Evolutionary conservation across 1,140 invertebrate genomes (phyloP), one percentile per base, ranked within the genome.

Genomic region (Argopecten irradians): DNA sequence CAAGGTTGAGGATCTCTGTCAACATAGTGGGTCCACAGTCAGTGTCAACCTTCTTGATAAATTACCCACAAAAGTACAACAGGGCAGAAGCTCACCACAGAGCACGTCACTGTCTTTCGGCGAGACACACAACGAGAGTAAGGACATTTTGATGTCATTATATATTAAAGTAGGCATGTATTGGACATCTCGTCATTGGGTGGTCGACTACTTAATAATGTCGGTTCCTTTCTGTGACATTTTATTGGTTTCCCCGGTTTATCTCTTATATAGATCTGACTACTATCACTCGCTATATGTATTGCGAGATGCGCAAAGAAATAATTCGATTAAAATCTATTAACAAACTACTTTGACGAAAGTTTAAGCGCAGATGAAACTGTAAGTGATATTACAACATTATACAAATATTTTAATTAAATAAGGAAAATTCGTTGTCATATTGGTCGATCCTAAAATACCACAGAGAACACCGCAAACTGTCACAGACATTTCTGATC

Each of bases 41-140:
- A 28, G 55, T 71, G 55, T 71, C 55, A 71, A 1, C 22, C n/a
- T 71, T 71, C 22, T 71, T 71, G 55, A 71, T 71, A 71, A 71
- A 71, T 71, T 71, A 71, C 55, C 55, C n/a, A 71, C 55, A 71
- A 71, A 71, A 71, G 55, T 71, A 71, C 55, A 71, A 71, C 55
- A 71, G 55, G 55, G n/a, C 55, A 71, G 55, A 5, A 28, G 55
- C n/a, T 71, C 1, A 71, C 1, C 14, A 28, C 11, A n/a, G 14
- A 71, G n/a, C 55, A 71, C 55, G 55, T 71, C n/a, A 71, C 16
- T 71, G n/a, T 71, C 16, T 71, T 28, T 5, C 55, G 1, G 28
- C 5, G 22, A 71, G 55, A 71, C 55, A 71, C 1, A 22, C 7
- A 28, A 5, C 28, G 8, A 16, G n/a, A 71, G 22, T 71, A 16